Evolutionary conservation across 2,113 vertebrate genomes (phyloP).

Genomic region (Pedetes capensis): DNA sequence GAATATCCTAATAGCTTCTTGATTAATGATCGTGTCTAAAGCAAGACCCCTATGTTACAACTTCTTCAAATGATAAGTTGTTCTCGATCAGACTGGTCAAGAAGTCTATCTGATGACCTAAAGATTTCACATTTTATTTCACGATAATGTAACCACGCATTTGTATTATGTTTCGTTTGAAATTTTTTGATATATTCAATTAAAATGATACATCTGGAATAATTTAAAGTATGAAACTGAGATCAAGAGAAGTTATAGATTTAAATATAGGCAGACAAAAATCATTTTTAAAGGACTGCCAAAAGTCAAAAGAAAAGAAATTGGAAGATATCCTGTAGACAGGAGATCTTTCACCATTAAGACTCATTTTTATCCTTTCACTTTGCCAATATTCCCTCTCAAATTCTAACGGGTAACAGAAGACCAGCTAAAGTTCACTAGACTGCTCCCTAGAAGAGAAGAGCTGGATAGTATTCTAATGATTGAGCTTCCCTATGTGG

Average conservation of each 20-base stretch:
- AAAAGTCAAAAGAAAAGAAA: neutral
- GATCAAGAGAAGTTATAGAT: neutral
- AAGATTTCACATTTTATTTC: constrained; percentile 7
- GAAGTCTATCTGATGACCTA: neutral
- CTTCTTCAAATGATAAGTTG: neutral
- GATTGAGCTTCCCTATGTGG: neutral
- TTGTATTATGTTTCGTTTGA: neutral
- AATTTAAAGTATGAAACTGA: neutral
- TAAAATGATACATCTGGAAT: constrained; percentile 13
- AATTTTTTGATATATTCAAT: neutral
- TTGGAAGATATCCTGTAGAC: neutral
- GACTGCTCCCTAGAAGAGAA: neutral
- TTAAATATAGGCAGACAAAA: neutral
- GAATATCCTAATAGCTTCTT: neutral
- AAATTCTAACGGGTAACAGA: neutral
- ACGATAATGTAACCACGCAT: neutral
- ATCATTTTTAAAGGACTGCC: constrained; percentile 1
- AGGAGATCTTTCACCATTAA: neutral
- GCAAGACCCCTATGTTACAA: neutral
- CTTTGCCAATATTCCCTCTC: neutral
- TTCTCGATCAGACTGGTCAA: neutral
- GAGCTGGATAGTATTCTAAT: neutral
- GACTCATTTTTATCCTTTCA: neutral
- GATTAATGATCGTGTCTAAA: neutral
- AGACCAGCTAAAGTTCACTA: neutral